These are phyloP conservation scores for Rhizomys pruinosus DNA, from an alignment of 2,113 vertebrate species.

Conservation along the genomic window DNA sequence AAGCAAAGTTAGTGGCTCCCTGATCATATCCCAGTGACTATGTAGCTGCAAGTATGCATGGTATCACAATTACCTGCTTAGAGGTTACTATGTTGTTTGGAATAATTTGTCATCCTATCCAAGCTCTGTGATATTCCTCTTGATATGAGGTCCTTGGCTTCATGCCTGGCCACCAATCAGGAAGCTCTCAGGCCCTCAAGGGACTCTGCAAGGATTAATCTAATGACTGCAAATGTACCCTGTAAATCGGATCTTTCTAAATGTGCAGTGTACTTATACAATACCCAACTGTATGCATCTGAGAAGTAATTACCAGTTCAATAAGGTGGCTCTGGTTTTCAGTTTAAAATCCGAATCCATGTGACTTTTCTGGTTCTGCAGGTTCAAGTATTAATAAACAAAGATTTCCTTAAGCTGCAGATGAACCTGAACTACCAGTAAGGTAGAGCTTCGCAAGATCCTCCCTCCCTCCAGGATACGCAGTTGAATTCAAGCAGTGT, in stretches of 20 bases:
- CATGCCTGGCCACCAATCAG: not conserved
- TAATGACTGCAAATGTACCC: not conserved
- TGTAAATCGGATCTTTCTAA: not conserved
- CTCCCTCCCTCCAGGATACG: not conserved
- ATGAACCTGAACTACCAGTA: not conserved
- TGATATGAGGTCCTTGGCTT: not conserved
- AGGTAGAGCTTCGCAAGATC: not conserved
- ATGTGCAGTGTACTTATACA: not conserved
- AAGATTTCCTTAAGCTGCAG: conserved; percentile 60
- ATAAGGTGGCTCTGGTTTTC: not conserved
- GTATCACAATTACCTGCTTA: too few relatives aligned
- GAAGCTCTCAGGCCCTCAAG: not conserved
- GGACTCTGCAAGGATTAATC: not conserved
- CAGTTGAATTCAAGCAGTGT: not conserved
- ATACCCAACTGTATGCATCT: not conserved
- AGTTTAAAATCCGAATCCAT: conserved; percentile 22
- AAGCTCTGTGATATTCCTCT: conserved; percentile 17
- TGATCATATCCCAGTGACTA: too few relatives aligned
- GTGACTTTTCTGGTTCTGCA: conserved; percentile 72
- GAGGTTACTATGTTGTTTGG: not conserved
- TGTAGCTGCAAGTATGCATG: too few relatives aligned
- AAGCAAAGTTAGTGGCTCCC: too few relatives aligned
- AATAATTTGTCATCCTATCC: conserved; percentile 28
- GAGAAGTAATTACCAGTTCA: conserved; percentile 2
- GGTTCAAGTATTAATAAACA: conserved; percentile 59